phyloP scores from a whole-genome alignment of 1,140 invertebrate genomes.

The Drosophila neocordata region DNA sequence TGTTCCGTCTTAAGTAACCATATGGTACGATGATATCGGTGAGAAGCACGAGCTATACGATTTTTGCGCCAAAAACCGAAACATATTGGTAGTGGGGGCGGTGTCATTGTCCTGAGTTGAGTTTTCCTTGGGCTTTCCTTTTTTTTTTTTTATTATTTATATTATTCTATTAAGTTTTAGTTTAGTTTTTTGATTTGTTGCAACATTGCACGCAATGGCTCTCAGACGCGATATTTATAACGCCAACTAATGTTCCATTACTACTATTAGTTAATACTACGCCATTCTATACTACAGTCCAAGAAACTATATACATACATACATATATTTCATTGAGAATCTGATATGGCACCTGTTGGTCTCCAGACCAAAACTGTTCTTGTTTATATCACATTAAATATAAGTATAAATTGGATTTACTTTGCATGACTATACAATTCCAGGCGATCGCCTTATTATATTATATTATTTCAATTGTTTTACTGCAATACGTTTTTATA shows the following conservation, averaged over 20 bases:
- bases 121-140: neutral
- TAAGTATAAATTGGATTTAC: too few relatives aligned
- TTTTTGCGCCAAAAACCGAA: conserved; percentile 5
- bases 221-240: neutral
- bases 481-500: too few relatives aligned
- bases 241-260: too few relatives aligned
- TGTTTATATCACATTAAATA: too few relatives aligned
- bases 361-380: too few relatives aligned
- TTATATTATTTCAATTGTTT: too few relatives aligned
- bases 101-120: neutral
- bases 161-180: neutral
- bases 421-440: too few relatives aligned
- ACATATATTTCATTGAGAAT: too few relatives aligned
- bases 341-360: too few relatives aligned
- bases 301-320: too few relatives aligned
- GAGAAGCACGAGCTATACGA: neutral
- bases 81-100: neutral
- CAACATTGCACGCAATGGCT: conserved; percentile 42
- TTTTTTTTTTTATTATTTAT: neutral
- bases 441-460: too few relatives aligned
- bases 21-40: neutral
- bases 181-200: conserved; percentile 55
- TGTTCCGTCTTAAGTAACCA: neutral
- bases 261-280: neutral
- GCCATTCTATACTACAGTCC: neutral